A percentile compares a stretch with the other conserved stretches of the same genome.
phyloP scores from a whole-genome alignment of 1,140 invertebrate genomes.

The Neodiprion virginianus region DNA sequence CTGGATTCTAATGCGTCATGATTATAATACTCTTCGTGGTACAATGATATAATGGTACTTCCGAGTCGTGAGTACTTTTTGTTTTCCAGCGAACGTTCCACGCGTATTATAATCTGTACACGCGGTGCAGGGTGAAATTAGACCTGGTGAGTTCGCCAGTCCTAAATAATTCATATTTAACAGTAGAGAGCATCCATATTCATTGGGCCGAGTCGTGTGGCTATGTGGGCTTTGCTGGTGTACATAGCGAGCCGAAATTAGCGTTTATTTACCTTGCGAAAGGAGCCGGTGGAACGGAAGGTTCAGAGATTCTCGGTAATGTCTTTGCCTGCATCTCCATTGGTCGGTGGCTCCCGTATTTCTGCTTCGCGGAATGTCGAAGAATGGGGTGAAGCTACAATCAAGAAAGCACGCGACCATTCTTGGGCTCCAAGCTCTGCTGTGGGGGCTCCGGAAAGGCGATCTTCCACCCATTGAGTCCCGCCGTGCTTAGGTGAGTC shows the following conservation, averaged over 20 bases:
- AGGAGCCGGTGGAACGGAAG: background rate
- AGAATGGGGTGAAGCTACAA: background rate
- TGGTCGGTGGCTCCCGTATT: background rate
- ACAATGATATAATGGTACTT: too few species aligned
- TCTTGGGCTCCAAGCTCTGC: background rate
- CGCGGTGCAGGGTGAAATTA: background rate
- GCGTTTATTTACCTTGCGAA: background rate
- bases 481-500: background rate
- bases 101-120: too few species aligned
- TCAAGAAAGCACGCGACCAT: background rate
- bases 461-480: background rate
- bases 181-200: background rate
- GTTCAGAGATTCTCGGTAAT: background rate
- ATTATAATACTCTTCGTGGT: too few species aligned
- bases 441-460: background rate
- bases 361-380: background rate
- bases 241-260: background rate
- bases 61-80: too few species aligned
- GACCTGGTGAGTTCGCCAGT: background rate
- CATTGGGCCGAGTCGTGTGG: background rate
- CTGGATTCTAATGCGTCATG: too few species aligned
- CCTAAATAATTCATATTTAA: background rate
- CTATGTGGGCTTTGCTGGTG: background rate
- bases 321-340: background rate
- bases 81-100: too few species aligned